A percentile compares a stretch with the other conserved stretches of the same genome.
These are phyloP conservation scores for Drosophila seguyi DNA, from an alignment of 1,140 invertebrate genomes.

Conservation along the genomic window DNA sequence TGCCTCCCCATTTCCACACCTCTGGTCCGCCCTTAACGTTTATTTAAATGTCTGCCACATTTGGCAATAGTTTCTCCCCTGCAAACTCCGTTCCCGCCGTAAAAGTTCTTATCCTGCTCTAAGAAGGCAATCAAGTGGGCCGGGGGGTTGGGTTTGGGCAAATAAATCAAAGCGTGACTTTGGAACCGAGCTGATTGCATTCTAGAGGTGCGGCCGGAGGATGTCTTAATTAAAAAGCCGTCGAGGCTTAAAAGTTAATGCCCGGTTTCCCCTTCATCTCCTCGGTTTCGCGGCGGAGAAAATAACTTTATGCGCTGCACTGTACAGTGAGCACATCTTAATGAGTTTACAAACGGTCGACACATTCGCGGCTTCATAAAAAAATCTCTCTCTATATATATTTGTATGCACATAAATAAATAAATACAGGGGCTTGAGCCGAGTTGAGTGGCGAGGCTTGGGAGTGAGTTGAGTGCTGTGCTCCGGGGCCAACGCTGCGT, in stretches of 20 bases:
- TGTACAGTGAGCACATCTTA: constrained; percentile 69
- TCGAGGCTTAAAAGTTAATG: constrained; percentile 49
- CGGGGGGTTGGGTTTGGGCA: not conserved
- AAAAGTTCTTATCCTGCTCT: constrained; percentile 41
- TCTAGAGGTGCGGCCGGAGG: constrained; percentile 22
- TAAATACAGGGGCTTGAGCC: constrained; percentile 47
- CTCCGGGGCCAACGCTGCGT: constrained; percentile 46
- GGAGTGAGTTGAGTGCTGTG: constrained; percentile 22
- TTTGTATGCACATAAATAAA: constrained; percentile 43
- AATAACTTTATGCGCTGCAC: constrained; percentile 70
- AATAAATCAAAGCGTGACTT: constrained; percentile 62
- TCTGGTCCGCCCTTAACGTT: constrained; percentile 47
- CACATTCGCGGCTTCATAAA: constrained; percentile 75
- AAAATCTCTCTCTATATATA: constrained; percentile 20
- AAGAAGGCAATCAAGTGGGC: constrained; percentile 58
- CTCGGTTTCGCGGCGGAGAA: constrained; percentile 15
- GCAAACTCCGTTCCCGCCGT: constrained; percentile 1
- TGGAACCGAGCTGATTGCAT: constrained; percentile 46
- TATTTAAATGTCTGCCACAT: constrained; percentile 77
- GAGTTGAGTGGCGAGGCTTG: constrained; percentile 36
- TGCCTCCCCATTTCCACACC: constrained; percentile 23
- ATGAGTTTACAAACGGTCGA: constrained; percentile 83
- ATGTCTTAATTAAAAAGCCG: constrained; percentile 56
- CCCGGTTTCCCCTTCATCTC: constrained; percentile 19
- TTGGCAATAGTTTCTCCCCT: constrained; percentile 53